Conservation (phyloP, 1,140 invertebrate genomes). For the Goniozus legneri region DNA sequence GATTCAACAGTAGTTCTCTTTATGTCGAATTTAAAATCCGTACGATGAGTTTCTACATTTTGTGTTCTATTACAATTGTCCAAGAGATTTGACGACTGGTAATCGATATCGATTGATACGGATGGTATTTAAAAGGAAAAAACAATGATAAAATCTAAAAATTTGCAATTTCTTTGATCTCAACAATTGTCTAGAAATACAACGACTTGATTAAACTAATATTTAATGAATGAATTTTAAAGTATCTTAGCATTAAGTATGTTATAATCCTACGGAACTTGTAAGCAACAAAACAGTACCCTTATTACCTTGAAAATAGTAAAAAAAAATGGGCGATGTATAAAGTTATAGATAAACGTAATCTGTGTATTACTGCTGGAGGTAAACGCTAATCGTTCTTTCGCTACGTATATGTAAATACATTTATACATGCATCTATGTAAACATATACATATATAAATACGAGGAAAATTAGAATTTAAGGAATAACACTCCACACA, state of each 20-base stretch:
- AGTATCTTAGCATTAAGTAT: constrained; percentile 36
- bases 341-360: constrained; percentile 41
- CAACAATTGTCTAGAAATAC: constrained; percentile 51
- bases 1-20: too few species aligned
- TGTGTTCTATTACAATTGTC: not conserved
- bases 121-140: not conserved
- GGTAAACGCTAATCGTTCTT: constrained; percentile 29
- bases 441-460: constrained; percentile 43
- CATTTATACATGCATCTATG: constrained; percentile 30
- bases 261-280: constrained; percentile 27
- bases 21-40: too few species aligned
- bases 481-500: constrained; percentile 31
- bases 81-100: constrained; percentile 4
- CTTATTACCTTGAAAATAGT: constrained; percentile 24
- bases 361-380: constrained; percentile 46
- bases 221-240: constrained; percentile 37
- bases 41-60: too few species aligned
- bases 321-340: constrained; percentile 34
- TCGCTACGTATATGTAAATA: constrained; percentile 34
- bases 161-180: constrained; percentile 53
- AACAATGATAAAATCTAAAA: constrained; percentile 31
- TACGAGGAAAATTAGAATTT: constrained; percentile 28
- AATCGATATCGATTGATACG: not conserved
- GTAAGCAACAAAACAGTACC: constrained; percentile 18
- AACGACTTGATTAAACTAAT: constrained; percentile 46